These are phyloP conservation scores for Callospermophilus lateralis DNA, from an alignment of 2,113 vertebrate genomes.

Conservation along the genomic window DNA sequence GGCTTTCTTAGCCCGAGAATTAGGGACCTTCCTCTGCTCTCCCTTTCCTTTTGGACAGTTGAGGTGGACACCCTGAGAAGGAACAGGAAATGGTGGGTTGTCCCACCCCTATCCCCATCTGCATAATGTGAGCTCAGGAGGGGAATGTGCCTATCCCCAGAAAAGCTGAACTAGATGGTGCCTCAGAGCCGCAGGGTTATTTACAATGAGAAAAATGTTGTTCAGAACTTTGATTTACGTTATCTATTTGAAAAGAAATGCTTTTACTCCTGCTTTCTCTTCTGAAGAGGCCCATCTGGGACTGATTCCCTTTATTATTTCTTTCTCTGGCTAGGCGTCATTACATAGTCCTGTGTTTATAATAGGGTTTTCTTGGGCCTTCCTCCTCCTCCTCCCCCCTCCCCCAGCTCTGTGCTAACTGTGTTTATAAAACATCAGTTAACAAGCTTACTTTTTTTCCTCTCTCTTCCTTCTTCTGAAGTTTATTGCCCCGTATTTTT, in stretches of 20 bases:
- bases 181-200: slow-evolving; percentile 68
- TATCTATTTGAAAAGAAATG: slow-evolving; percentile 79
- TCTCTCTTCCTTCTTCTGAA: slow-evolving; percentile 76
- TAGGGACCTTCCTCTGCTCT: slow-evolving; percentile 44
- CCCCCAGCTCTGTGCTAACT: not conserved
- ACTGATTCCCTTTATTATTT: slow-evolving; percentile 85
- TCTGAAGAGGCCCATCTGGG: slow-evolving; percentile 83
- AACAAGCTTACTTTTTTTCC: slow-evolving; percentile 77
- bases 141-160: not conserved
- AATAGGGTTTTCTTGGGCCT: slow-evolving; percentile 70
- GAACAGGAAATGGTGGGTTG: no score
- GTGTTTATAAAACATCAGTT: slow-evolving; percentile 86
- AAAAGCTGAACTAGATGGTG: slow-evolving; percentile 5
- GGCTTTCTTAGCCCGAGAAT: not conserved
- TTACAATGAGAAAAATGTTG: slow-evolving; percentile 42
- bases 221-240: slow-evolving; percentile 81
- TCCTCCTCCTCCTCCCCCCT: not conserved
- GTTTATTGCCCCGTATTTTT: slow-evolving; percentile 84
- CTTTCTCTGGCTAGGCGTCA: slow-evolving; percentile 61
- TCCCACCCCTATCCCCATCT: not conserved
- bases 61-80: slow-evolving; percentile 69
- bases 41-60: slow-evolving; percentile 59
- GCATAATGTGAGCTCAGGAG: slow-evolving; percentile 32
- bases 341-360: slow-evolving; percentile 73
- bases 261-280: slow-evolving; percentile 82